phyloP scores from a whole-genome alignment of 2,797 vertebrate species.

The Melanitta fusca region DNA sequence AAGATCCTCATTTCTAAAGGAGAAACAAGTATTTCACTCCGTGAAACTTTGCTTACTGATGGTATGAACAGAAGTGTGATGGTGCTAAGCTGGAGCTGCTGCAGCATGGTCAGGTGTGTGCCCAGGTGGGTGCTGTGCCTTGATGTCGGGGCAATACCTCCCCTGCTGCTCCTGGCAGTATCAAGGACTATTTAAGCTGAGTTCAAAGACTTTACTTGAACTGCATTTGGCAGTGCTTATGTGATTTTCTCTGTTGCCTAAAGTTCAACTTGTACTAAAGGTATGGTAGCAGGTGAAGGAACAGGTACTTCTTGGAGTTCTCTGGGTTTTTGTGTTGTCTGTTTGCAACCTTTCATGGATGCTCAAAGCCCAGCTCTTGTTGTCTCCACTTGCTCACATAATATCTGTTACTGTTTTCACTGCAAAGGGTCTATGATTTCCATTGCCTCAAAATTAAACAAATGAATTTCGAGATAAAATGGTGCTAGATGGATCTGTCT shows the following conservation, averaged over 20 bases:
- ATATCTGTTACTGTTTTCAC: not conserved
- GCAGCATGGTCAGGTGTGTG: not conserved
- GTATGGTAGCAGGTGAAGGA: not conserved
- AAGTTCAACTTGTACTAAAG: not conserved
- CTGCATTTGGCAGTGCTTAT: not conserved
- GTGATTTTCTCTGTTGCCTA: not conserved
- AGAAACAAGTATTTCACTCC: not conserved
- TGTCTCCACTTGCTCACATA: not conserved
- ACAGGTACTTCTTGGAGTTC: not conserved
- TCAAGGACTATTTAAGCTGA: not conserved
- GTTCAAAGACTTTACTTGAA: not conserved
- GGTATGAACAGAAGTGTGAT: not conserved
- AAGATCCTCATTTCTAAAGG: not conserved
- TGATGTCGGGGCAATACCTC: fast-evolving
- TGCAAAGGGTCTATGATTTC: not conserved
- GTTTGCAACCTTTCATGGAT: not conserved
- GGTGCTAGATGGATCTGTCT: not conserved
- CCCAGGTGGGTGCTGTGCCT: not conserved
- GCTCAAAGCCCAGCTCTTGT: not conserved
- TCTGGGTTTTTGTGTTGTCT: not conserved
- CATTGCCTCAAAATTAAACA: not conserved
- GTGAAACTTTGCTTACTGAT: not conserved
- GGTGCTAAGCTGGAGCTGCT: not conserved
- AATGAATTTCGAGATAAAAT: not conserved
- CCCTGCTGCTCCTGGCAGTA: not conserved